Evolutionary conservation across 1,140 invertebrate species (phyloP).

Genomic region (Drosophila navojoa): DNA sequence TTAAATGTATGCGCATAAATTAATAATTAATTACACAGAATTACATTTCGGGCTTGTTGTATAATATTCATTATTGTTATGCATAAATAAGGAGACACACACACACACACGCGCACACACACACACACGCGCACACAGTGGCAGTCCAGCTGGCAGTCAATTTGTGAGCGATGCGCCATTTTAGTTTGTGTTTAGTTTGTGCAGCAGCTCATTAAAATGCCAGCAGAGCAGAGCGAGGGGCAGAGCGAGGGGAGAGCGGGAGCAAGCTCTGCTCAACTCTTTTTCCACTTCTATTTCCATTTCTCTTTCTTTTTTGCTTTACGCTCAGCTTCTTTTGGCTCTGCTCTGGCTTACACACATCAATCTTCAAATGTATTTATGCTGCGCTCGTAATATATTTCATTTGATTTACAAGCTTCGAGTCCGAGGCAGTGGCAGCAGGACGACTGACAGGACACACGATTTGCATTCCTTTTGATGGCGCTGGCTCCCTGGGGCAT

Average conservation of each 20-base stretch:
- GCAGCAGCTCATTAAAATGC: constrained; percentile 74
- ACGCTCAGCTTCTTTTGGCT: too few relatives aligned
- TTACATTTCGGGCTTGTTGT: constrained; percentile 84
- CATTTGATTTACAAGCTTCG: constrained; percentile 74
- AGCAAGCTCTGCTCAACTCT: neutral
- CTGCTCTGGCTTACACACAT: constrained; percentile 28
- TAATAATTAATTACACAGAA: constrained; percentile 84
- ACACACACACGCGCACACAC: neutral
- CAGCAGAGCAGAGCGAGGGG: constrained; percentile 24
- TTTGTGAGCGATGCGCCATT: constrained; percentile 67
- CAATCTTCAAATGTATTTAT: constrained; percentile 74
- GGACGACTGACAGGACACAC: constrained; percentile 48
- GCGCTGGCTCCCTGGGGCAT: constrained; percentile 59
- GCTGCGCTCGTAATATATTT: constrained; percentile 67
- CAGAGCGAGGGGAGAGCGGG: too few relatives aligned
- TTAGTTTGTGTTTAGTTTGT: constrained; percentile 66
- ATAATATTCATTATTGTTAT: constrained; percentile 84
- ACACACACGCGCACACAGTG: neutral
- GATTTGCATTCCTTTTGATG: constrained; percentile 79
- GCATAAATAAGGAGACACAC: constrained; percentile 80
- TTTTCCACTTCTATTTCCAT: neutral
- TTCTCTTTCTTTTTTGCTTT: neutral
- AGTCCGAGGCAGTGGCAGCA: constrained; percentile 8
- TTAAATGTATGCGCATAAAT: constrained; percentile 84
- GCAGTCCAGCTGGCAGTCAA: constrained; percentile 37